Evolutionary conservation across 1,140 invertebrate species (phyloP).

Genomic region (Gryon sp.): DNA sequence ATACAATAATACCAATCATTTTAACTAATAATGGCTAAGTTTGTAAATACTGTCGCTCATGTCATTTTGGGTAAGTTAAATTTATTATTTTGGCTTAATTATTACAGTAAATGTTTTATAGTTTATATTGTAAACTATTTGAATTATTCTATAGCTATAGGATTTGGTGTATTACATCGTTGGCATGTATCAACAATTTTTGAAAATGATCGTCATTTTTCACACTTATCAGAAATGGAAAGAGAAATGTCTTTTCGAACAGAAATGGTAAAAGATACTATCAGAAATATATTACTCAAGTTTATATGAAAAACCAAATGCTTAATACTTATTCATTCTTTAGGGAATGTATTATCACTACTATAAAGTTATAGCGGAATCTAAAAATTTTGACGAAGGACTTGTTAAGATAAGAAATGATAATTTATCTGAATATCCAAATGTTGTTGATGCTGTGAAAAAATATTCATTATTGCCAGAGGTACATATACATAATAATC

Average conservation of each 20-base stretch:
- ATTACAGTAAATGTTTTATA: too few species aligned
- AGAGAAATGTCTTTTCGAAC: constrained; percentile 90
- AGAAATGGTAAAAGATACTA: constrained; percentile 84
- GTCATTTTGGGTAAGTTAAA: constrained; percentile 26
- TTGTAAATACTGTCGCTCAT: constrained; percentile 22
- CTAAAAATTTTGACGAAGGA: constrained; percentile 83
- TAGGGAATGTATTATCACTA: constrained; percentile 94
- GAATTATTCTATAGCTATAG: constrained; percentile 65
- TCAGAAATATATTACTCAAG: not conserved
- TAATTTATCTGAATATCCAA: constrained; percentile 89
- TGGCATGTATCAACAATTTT: constrained; percentile 87
- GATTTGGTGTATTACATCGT: constrained; percentile 78
- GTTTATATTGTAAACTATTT: not conserved
- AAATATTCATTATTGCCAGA: constrained; percentile 92
- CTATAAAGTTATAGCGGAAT: constrained; percentile 88
- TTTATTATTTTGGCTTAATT: not conserved
- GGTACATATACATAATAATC: constrained; percentile 77
- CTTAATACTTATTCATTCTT: constrained; percentile 60
- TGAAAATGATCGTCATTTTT: constrained; percentile 90
- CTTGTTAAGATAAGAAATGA: constrained; percentile 85
- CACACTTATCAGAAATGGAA: constrained; percentile 89
- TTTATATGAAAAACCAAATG: not conserved
- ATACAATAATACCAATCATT: constrained; percentile 6
- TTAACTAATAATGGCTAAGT: constrained; percentile 25
- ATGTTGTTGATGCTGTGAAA: constrained; percentile 88